Percentiles rank a stretch among this genome's conserved stretches.
These are phyloP conservation scores for Romanogobio albipinnatus DNA, from an alignment of 2,113 vertebrate species.

Conservation along the genomic window DNA sequence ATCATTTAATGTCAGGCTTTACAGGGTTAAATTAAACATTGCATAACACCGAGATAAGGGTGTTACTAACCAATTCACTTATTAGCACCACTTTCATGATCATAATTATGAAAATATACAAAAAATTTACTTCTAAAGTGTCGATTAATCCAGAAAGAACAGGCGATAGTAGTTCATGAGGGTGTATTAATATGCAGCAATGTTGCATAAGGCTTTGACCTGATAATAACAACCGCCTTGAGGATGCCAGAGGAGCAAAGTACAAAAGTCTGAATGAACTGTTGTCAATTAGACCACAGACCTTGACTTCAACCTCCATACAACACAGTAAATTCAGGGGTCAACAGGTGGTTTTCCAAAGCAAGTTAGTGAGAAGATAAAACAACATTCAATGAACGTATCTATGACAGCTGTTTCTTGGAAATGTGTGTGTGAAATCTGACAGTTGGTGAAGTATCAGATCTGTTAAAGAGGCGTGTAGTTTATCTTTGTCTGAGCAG, in stretches of 20 bases:
- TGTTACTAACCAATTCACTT: background rate
- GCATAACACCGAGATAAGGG: background rate
- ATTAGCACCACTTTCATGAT: background rate
- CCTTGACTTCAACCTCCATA: background rate
- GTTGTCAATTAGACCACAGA: background rate
- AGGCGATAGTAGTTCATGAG: conserved; percentile 22
- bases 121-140: background rate
- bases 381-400: background rate
- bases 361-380: background rate
- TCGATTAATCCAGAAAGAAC: background rate
- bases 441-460: background rate
- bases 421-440: conserved; percentile 1
- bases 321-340: background rate
- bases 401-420: conserved; percentile 6
- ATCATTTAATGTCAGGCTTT: background rate
- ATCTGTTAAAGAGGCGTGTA: background rate
- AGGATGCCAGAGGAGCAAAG: conserved; percentile 57
- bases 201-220: conserved; percentile 59
- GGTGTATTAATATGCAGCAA: conserved; percentile 51
- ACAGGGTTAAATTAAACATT: background rate
- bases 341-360: conserved; percentile 24
- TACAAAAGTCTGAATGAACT: conserved; percentile 52
- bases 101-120: background rate
- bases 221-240: conserved; percentile 59
- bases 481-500: conserved; percentile 16